Percentiles rank a stretch among this genome's conserved stretches.
Conservation (phyloP, 2,113 vertebrate genomes). For the Eudyptes chrysolophus region DNA sequence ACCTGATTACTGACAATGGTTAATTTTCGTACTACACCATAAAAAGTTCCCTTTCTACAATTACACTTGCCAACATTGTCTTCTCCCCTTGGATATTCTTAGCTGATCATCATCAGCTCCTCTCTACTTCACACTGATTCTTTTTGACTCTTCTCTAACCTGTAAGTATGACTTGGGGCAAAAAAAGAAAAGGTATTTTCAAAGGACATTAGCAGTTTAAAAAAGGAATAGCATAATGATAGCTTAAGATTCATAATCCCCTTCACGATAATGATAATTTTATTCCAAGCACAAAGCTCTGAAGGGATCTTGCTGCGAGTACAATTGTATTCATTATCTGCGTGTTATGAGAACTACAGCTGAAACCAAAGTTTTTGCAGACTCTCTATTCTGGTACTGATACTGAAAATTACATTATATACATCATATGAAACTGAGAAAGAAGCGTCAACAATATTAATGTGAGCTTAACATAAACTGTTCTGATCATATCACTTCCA, state of each 20-base stretch:
- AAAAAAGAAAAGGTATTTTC: not conserved
- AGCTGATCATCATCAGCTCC: not conserved
- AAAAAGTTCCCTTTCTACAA: not conserved
- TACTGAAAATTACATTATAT: constrained; percentile 37
- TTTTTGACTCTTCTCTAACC: not conserved
- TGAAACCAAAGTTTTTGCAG: not conserved
- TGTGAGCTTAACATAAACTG: not conserved
- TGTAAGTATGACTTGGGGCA: not conserved
- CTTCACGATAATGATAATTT: not conserved
- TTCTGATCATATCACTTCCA: not conserved
- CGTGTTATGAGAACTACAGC: not conserved
- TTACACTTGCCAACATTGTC: not conserved
- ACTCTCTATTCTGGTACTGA: constrained; percentile 11
- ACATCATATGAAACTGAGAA: constrained; percentile 55
- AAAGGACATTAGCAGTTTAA: not conserved
- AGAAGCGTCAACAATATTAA: constrained; percentile 2
- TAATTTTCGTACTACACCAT: not conserved
- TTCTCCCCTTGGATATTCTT: not conserved
- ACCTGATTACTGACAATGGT: not conserved
- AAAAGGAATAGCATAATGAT: not conserved
- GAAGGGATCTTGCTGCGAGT: not conserved
- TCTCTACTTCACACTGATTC: not conserved
- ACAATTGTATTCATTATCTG: not conserved
- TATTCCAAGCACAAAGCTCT: not conserved
- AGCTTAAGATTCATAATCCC: not conserved